Evolutionary conservation across 1,140 invertebrate species (phyloP).

Genomic region (Atta texana): DNA sequence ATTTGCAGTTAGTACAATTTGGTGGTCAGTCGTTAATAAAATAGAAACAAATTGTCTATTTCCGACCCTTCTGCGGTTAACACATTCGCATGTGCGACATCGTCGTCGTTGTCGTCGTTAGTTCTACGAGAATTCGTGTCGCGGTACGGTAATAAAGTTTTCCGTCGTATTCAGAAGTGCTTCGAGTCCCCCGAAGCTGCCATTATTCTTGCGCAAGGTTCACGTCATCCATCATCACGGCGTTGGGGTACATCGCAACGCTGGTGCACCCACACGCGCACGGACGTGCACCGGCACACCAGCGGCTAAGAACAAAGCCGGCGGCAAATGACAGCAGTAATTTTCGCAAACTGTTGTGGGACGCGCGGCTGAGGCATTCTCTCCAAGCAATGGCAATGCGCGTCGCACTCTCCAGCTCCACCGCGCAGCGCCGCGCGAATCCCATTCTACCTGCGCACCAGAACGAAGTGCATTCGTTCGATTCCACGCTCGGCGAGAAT

Average conservation of each 20-base stretch:
- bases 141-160: conserved; percentile 58
- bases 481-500: conserved; percentile 52
- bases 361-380: conserved; percentile 69
- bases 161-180: conserved; percentile 55
- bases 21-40: conserved; percentile 10
- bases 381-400: conserved; percentile 40
- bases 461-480: conserved; percentile 35
- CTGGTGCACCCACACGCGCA: conserved; percentile 34
- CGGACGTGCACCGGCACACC: conserved; percentile 40
- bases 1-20: background rate
- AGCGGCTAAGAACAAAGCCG: conserved; percentile 74
- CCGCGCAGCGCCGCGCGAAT: background rate
- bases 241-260: conserved; percentile 53
- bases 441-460: conserved; percentile 20
- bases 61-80: background rate
- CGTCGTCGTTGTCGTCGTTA: conserved; percentile 25
- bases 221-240: conserved; percentile 60
- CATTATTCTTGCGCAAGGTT: conserved; percentile 57
- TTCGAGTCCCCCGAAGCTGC: conserved; percentile 43
- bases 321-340: conserved; percentile 77
- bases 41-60: background rate
- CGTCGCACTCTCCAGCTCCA: background rate
- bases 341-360: conserved; percentile 77
- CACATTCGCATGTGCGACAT: conserved; percentile 7
- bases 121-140: conserved; percentile 58